Evolutionary conservation across 2,797 vertebrate species (phyloP), one percentile per base, ranked within the genome.

Genomic region (Ptychadena robeensis): DNA sequence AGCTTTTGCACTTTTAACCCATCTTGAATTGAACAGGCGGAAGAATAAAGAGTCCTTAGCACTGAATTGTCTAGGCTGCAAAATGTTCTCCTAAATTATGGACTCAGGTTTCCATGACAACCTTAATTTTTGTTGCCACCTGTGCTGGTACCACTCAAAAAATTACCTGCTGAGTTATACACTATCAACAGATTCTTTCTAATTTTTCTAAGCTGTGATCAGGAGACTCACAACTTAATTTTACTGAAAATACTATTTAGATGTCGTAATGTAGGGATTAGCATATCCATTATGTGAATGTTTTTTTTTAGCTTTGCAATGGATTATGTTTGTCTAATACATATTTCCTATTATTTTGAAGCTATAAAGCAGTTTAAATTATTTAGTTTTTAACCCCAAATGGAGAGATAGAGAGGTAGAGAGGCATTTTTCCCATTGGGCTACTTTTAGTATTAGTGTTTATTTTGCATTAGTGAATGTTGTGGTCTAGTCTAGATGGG

Each of bases 71-170:
- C 37, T 38, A 76, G 65, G 28, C 35, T 67, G 34, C 44, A 82
- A 28, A 27, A 76, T 78, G 72, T 83, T 65, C 68, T 28, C n/a
- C 64, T 66, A 63, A 71, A 78, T 72, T 83, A 63, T 48, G 59
- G 74, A 78, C 77, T 78, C 67, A 37, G 44, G 81, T 83, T 83
- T 83, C 81, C 68, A 83, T 83, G 81, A 66, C 81, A 83, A 83
- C 81, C 25, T 78, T 83, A 83, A 72, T 83, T 83, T 83, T 66
- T 83, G 44, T 78, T 78, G 74, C 74, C 81, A 78, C 74, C 25
- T 82, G 74, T 83, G 74, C 81, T 78, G 34, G 81, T 78, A 83
- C 78, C 81, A 78, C 66, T 83, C 67, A 72, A 67, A 65, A 72
- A 72, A 73, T 71, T 67, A 78, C 67, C 74, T 72, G 81, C 74